Percentiles rank a stretch among this genome's conserved stretches.
Evolutionary conservation across 2,797 vertebrate genomes (phyloP).

Genomic region (Crocodylus rhombifer): DNA sequence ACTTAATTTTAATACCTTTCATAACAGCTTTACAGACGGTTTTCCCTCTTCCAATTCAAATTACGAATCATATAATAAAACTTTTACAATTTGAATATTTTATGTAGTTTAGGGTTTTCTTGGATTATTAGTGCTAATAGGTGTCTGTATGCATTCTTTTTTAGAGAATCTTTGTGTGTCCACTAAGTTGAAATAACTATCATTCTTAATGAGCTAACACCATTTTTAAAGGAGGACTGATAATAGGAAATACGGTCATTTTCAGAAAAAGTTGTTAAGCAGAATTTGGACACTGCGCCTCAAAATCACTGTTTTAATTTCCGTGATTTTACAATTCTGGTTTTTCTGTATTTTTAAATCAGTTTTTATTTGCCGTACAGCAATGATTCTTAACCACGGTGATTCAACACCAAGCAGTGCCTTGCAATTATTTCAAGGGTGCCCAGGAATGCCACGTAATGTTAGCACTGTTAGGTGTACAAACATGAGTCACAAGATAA

Average conservation of each 20-base stretch:
- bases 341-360: background rate
- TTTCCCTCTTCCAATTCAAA: constrained; percentile 30
- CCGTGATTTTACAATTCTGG: background rate
- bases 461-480: too few relatives aligned
- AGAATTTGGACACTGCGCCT: too few relatives aligned
- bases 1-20: background rate
- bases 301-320: background rate
- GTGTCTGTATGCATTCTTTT: too few relatives aligned
- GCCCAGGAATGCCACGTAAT: too few relatives aligned
- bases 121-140: background rate
- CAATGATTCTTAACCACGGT: too few relatives aligned
- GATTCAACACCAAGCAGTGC: too few relatives aligned
- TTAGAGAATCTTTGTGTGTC: too few relatives aligned
- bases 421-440: too few relatives aligned
- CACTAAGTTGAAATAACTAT: too few relatives aligned
- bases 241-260: background rate
- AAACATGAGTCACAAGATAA: too few relatives aligned
- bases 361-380: background rate
- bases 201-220: background rate
- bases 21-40: background rate
- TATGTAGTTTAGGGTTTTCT: background rate
- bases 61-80: background rate
- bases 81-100: background rate
- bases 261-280: background rate
- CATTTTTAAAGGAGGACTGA: background rate